Conservation (phyloP, 2,888 invertebrate genomes). For the Synanthedon tipuliformis region DNA sequence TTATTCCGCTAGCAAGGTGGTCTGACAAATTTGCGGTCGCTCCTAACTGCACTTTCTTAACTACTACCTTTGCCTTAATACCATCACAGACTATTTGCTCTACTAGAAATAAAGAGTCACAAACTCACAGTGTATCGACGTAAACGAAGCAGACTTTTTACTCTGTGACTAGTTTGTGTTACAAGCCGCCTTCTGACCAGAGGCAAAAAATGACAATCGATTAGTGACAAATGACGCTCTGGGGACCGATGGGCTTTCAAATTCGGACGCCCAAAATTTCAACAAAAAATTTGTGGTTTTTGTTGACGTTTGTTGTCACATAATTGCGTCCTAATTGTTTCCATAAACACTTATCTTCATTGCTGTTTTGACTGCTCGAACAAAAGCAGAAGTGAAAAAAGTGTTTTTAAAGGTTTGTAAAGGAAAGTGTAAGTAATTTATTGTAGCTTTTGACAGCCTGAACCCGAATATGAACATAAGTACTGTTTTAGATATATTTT, state of each 20-base stretch:
- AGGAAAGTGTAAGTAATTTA: no score
- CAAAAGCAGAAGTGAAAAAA: constrained; percentile 8
- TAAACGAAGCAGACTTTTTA: background rate
- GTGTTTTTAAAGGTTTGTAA: no score
- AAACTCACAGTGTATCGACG: background rate
- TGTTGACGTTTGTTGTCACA: constrained; percentile 22
- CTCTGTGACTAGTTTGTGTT: background rate
- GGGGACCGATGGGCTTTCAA: constrained; percentile 14
- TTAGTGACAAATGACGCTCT: constrained; percentile 17
- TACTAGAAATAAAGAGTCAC: background rate
- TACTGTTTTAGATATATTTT: no score
- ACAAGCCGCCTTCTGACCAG: constrained; percentile 12
- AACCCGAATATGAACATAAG: no score
- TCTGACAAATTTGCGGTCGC: constrained; percentile 68
- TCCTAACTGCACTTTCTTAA: constrained; percentile 1
- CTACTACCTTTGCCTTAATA: background rate
- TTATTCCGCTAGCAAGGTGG: constrained; percentile 64
- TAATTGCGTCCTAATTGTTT: constrained; percentile 46
- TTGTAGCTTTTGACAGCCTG: no score
- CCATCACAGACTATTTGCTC: background rate
- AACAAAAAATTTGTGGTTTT: constrained; percentile 16
- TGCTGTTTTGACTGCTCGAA: constrained; percentile 37
- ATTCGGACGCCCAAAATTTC: constrained; percentile 12
- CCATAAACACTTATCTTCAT: constrained; percentile 29
- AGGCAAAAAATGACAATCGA: constrained; percentile 26